Conservation (phyloP, 2,888 invertebrate genomes). For the Tortrix viridana region DNA sequence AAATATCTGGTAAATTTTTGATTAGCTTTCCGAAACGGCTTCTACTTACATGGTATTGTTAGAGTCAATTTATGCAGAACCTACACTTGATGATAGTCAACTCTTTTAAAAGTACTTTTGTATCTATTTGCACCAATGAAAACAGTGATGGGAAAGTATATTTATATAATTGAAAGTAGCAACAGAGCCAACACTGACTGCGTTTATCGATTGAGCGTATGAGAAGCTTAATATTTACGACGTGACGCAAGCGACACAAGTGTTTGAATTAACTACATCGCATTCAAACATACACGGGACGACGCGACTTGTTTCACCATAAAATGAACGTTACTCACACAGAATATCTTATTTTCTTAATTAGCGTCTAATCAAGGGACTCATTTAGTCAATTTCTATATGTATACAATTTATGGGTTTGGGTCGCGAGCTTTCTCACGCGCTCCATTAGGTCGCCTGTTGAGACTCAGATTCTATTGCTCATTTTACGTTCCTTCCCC, state of each 20-base stretch:
- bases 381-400: slow-evolving; percentile 68
- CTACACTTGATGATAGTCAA: slow-evolving; percentile 20
- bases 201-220: slow-evolving; percentile 57
- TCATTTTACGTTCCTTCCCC: slow-evolving; percentile 16
- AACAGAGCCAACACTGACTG: slow-evolving; percentile 71
- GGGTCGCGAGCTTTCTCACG: slow-evolving; percentile 71
- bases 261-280: slow-evolving; percentile 45
- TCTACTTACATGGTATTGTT: slow-evolving; percentile 4
- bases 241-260: slow-evolving; percentile 56
- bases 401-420: slow-evolving; percentile 68
- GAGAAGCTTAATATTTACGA: slow-evolving; percentile 59
- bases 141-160: slow-evolving; percentile 66
- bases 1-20: slow-evolving; percentile 18
- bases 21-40: background rate
- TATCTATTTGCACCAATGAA: slow-evolving; percentile 37
- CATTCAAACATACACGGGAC: slow-evolving; percentile 45
- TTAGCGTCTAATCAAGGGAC: slow-evolving; percentile 74
- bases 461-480: slow-evolving; percentile 11
- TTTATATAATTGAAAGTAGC: slow-evolving; percentile 72
- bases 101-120: slow-evolving; percentile 18
- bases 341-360: slow-evolving; percentile 71
- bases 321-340: slow-evolving; percentile 53
- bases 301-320: slow-evolving; percentile 60
- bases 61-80: slow-evolving; percentile 18
- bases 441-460: slow-evolving; percentile 33